These are phyloP conservation scores for Leptinotarsa defecta DNA, from an alignment of 1,140 invertebrate species.

Conservation along the genomic window DNA sequence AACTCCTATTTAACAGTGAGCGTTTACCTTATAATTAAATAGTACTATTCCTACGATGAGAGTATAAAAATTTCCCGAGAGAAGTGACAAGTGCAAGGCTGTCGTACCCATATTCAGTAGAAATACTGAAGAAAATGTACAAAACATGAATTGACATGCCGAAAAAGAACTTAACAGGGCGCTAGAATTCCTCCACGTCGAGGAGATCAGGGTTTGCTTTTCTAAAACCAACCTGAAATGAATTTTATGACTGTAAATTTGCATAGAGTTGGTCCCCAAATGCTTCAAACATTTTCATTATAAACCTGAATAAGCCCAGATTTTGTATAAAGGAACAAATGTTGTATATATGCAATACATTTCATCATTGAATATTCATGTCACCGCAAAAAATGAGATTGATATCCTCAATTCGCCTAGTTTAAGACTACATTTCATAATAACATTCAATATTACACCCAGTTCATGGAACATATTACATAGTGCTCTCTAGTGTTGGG, in stretches of 20 bases:
- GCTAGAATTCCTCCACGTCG: constrained; percentile 63
- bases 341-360: no score
- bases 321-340: no score
- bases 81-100: constrained; percentile 78
- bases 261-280: no score
- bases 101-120: constrained; percentile 80
- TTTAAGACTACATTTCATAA: no score
- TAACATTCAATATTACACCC: no score
- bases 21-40: constrained; percentile 78
- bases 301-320: no score
- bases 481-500: no score
- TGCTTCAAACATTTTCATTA: no score
- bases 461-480: no score
- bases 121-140: constrained; percentile 76
- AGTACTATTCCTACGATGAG: constrained; percentile 79
- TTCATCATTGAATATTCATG: no score
- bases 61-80: constrained; percentile 86
- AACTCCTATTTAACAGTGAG: neutral
- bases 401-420: no score
- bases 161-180: constrained; percentile 62
- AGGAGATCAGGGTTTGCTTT: constrained; percentile 57
- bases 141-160: constrained; percentile 71
- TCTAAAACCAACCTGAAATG: constrained; percentile 57
- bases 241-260: neutral
- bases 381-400: no score